Evolutionary conservation across 1,140 invertebrate genomes (phyloP), one percentile per base, ranked within the genome.

Genomic region (Drosophila jambulina): DNA sequence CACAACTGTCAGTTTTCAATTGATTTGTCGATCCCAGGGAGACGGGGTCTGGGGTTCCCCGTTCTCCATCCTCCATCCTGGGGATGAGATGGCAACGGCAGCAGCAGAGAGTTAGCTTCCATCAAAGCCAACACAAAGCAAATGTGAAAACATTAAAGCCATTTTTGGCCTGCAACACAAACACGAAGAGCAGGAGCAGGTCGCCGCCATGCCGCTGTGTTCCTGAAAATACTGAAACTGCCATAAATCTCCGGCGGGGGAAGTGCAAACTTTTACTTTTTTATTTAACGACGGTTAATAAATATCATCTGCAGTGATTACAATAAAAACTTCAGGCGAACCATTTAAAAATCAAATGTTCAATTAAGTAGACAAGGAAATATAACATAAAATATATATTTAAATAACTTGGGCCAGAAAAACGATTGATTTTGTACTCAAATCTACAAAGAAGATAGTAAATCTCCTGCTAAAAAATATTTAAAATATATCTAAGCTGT

Each of bases 1-100:
- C 84, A 88, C 85, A 88, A 88, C 84, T 88, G 84, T 88, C 84
- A 88, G 84, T 90, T 88, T 90, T 88, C 84, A 88, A 88, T 88
- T 88, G 84, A 88, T 88, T 88, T 88, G 84, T 88, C 84, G 84
- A 84, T 87, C 48, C 84, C 72, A 64, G 60, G 23, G 40, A n/a
- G 38, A 23, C 15, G 25, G 54, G 51, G 21, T 15, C 8, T n/a
- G 51, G 46, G 38, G 15, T n/a, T 48, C 23, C 46, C 23, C 46
- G 1, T 17, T 25, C 23, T 25, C 23, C 23, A 4, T 7, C 15
- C 49, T 53, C n/a, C 10, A 34, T 43, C 4, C 25, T n/a, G 25
- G 21, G 23, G 23, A n/a, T 46, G 40, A 8, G 17, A 36, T 36
- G 51, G 51, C 49, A 19, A 9, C 38, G 38, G 38, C 40, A 42